Conservation (phyloP, 1,140 invertebrate genomes). For the Drosophila novamexicana region DNA sequence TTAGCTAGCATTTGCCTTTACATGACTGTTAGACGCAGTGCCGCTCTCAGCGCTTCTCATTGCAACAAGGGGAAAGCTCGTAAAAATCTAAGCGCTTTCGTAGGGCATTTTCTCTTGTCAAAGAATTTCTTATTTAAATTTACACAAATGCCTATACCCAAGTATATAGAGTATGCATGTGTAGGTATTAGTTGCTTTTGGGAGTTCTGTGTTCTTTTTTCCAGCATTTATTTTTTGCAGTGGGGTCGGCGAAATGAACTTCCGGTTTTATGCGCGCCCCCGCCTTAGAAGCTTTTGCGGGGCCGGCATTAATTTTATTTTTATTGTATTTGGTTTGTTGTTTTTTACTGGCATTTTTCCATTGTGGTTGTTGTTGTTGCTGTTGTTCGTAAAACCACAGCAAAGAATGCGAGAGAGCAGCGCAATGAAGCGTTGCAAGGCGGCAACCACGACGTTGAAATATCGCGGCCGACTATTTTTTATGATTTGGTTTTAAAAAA, state of each 20-base stretch:
- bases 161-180: background rate
- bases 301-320: conserved; percentile 60
- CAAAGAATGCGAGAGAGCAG: conserved; percentile 6
- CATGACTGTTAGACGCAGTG: conserved; percentile 1
- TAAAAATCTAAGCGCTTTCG: conserved; percentile 8
- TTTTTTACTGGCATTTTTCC: conserved; percentile 33
- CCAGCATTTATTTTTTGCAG: background rate
- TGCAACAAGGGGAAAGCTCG: conserved; percentile 2
- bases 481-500: conserved; percentile 58
- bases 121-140: background rate
- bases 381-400: conserved; percentile 34
- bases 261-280: conserved; percentile 62
- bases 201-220: background rate
- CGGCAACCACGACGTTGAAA: conserved; percentile 66
- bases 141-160: background rate
- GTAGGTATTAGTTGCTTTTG: conserved; percentile 14
- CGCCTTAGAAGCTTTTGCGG: conserved; percentile 32
- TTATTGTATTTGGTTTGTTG: conserved; percentile 61
- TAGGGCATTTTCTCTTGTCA: background rate
- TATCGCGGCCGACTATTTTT: conserved; percentile 72
- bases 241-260: conserved; percentile 59
- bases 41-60: conserved; percentile 35
- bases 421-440: conserved; percentile 78
- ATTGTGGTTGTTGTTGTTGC: conserved; percentile 25
- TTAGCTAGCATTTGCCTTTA: conserved; percentile 36